phyloP scores from a whole-genome alignment of 2,113 vertebrate genomes.

The Zapus hudsonius region DNA sequence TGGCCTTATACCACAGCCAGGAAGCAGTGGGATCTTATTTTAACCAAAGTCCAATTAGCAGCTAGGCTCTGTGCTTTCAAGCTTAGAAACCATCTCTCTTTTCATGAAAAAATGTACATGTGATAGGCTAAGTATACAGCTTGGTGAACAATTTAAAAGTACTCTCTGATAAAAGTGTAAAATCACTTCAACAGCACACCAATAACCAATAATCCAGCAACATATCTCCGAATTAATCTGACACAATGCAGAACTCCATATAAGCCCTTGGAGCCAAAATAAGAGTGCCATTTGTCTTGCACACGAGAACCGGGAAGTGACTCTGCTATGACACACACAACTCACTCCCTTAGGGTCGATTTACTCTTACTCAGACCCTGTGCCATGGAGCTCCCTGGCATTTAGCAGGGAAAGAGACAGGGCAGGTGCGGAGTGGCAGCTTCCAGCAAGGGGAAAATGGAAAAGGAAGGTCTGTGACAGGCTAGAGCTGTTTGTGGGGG shows the following conservation, averaged over 20 bases:
- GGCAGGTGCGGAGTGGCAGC: background rate
- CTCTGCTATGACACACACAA: background rate
- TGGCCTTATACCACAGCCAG: background rate
- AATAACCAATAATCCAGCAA: background rate
- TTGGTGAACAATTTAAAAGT: slow-evolving; percentile 23
- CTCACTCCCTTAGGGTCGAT: background rate
- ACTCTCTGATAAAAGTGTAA: slow-evolving; percentile 10
- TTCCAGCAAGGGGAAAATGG: background rate
- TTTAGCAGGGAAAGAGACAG: background rate
- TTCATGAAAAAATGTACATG: background rate
- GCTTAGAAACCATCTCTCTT: background rate
- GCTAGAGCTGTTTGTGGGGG: no score
- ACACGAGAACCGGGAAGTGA: background rate
- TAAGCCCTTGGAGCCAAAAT: background rate
- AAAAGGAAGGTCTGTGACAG: background rate
- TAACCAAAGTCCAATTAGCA: background rate
- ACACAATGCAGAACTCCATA: background rate
- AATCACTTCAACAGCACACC: background rate
- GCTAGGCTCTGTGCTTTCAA: background rate
- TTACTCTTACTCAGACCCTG: background rate
- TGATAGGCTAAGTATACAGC: background rate
- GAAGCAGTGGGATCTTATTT: slow-evolving; percentile 1
- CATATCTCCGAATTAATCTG: background rate
- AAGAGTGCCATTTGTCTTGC: background rate
- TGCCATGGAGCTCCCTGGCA: background rate